Conservation (phyloP, 2,888 invertebrate genomes). For the Epirrita christyi region DNA sequence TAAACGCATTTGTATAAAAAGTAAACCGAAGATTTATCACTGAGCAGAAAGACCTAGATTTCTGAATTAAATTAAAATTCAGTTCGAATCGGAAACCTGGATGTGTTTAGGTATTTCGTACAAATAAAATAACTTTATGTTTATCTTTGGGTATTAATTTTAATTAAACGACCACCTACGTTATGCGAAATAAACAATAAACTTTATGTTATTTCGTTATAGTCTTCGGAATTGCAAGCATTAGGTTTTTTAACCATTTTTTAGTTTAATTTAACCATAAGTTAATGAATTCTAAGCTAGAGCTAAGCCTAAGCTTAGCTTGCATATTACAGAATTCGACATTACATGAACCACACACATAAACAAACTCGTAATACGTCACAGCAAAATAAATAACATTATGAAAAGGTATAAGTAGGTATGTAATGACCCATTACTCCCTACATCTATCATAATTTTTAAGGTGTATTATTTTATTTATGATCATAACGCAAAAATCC, state of each 20-base stretch:
- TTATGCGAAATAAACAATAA: not conserved
- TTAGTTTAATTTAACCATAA: no score
- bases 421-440: no score
- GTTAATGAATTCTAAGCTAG: no score
- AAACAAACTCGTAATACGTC: no score
- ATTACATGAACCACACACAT: no score
- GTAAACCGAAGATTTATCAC: conserved; percentile 49
- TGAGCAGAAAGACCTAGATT: conserved; percentile 45
- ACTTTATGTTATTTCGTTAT: not conserved
- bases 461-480: no score
- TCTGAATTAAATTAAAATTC: conserved; percentile 43
- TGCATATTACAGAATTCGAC: no score
- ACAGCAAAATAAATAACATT: no score
- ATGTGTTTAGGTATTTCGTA: conserved; percentile 35
- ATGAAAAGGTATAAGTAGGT: no score
- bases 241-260: no score
- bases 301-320: no score
- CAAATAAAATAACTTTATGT: conserved; percentile 26
- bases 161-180: conserved; percentile 39
- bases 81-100: conserved; percentile 38
- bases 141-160: conserved; percentile 34
- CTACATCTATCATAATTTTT: no score
- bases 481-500: not conserved
- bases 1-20: conserved; percentile 37
- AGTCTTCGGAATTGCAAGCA: not conserved